Conservation (phyloP, 2,113 vertebrate genomes). For the Ornithorhynchus anatinus region DNA sequence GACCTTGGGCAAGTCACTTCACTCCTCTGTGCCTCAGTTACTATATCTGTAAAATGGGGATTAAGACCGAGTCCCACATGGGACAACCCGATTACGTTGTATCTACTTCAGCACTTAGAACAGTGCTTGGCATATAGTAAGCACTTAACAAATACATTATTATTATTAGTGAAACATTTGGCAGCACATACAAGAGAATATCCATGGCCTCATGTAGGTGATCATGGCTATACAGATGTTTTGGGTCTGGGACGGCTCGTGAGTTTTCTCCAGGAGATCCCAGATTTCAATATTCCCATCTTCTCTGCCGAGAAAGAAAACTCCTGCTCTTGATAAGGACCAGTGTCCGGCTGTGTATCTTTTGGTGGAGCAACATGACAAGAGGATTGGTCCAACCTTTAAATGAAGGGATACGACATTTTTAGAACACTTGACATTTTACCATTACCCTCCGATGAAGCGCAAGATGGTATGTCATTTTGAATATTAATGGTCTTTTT, state of each 20-base stretch:
- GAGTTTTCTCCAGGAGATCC: constrained; percentile 88
- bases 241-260: constrained; percentile 75
- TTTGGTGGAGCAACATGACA: constrained; percentile 70
- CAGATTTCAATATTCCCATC: constrained; percentile 89
- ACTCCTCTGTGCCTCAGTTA: no score
- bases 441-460: not conserved
- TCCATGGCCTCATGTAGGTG: constrained; percentile 81
- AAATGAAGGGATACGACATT: not conserved
- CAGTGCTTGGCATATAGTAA: no score
- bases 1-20: no score
- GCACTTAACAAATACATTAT: no score
- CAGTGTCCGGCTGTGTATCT: constrained; percentile 81
- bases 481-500: not conserved
- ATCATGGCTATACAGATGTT: constrained; percentile 75
- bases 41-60: no score
- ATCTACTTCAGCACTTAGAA: no score
- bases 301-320: constrained; percentile 88
- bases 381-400: constrained; percentile 79
- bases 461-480: not conserved
- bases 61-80: no score
- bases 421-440: not conserved
- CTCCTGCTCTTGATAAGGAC: constrained; percentile 85
- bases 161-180: no score
- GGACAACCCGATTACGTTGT: no score
- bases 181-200: constrained; percentile 78